Conservation (phyloP, 1,140 invertebrate species). For the Dryas iulia region DNA sequence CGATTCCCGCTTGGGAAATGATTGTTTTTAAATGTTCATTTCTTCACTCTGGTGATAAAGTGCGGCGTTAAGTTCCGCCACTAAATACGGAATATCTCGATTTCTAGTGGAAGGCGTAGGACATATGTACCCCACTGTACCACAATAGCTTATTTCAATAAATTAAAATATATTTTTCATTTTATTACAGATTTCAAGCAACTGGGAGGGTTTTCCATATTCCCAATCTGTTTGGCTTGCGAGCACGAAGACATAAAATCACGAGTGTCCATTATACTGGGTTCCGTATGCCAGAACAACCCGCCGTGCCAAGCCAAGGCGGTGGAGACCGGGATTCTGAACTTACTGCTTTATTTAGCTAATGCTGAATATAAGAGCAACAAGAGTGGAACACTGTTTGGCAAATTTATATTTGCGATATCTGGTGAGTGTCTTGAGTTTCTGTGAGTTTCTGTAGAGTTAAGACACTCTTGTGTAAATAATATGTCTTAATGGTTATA, state of each 20-base stretch:
- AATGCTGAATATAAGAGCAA: slow-evolving; percentile 53
- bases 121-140: too few relatives aligned
- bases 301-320: slow-evolving; percentile 86
- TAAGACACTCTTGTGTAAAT: too few relatives aligned
- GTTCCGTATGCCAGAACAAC: slow-evolving; percentile 89
- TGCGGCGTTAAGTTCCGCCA: too few relatives aligned
- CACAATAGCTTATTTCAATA: too few relatives aligned
- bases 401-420: slow-evolving; percentile 87
- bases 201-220: slow-evolving; percentile 87
- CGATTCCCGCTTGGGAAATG: too few relatives aligned
- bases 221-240: slow-evolving; percentile 84
- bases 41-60: too few relatives aligned
- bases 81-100: too few relatives aligned
- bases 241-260: slow-evolving; percentile 82
- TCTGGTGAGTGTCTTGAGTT: slow-evolving; percentile 83
- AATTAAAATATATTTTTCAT: too few relatives aligned
- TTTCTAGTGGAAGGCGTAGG: too few relatives aligned
- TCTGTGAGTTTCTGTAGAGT: too few relatives aligned
- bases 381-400: slow-evolving; percentile 81
- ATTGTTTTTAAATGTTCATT: too few relatives aligned
- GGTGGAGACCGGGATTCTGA: slow-evolving; percentile 83
- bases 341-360: slow-evolving; percentile 83
- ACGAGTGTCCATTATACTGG: slow-evolving; percentile 84
- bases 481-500: too few relatives aligned
- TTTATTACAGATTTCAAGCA: slow-evolving; percentile 86